These are phyloP conservation scores for Mythimna pallens DNA, from an alignment of 2,888 invertebrate species.

Conservation along the genomic window DNA sequence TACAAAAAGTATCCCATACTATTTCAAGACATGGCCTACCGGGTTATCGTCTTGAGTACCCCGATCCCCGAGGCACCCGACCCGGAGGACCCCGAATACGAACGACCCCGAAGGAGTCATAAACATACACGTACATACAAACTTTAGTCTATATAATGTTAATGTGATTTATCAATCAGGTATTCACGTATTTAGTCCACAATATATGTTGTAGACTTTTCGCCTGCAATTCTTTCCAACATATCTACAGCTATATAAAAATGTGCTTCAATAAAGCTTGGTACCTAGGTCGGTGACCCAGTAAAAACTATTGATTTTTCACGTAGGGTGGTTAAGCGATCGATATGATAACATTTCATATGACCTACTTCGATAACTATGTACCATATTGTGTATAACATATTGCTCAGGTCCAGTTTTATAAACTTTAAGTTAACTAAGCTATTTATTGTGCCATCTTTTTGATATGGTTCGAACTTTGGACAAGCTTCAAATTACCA, in stretches of 20 bases:
- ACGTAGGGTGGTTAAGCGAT: slow-evolving; percentile 43
- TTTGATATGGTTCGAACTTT: not conserved
- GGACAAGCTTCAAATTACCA: too few species aligned
- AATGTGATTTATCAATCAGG: not conserved
- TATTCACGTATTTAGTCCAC: not conserved
- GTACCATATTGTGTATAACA: not conserved
- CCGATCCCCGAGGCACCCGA: too few species aligned
- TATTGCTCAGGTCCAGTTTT: not conserved
- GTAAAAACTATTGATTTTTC: slow-evolving; percentile 63
- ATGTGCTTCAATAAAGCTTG: not conserved
- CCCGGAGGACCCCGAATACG: too few species aligned
- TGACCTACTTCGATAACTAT: slow-evolving; percentile 71
- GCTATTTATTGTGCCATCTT: not conserved
- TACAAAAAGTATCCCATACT: too few species aligned
- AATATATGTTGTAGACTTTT: not conserved
- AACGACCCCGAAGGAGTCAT: too few species aligned
- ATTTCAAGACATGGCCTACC: too few species aligned
- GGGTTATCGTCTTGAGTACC: too few species aligned
- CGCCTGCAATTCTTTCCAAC: not conserved
- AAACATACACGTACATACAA: too few species aligned
- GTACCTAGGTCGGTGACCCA: slow-evolving; percentile 34
- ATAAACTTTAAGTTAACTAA: slow-evolving; percentile 2
- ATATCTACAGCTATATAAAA: not conserved
- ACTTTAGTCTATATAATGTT: too few species aligned
- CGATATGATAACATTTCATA: slow-evolving; percentile 56